Conservation (phyloP, 2,888 invertebrate genomes). For the Petrolisthes cinctipes region DNA sequence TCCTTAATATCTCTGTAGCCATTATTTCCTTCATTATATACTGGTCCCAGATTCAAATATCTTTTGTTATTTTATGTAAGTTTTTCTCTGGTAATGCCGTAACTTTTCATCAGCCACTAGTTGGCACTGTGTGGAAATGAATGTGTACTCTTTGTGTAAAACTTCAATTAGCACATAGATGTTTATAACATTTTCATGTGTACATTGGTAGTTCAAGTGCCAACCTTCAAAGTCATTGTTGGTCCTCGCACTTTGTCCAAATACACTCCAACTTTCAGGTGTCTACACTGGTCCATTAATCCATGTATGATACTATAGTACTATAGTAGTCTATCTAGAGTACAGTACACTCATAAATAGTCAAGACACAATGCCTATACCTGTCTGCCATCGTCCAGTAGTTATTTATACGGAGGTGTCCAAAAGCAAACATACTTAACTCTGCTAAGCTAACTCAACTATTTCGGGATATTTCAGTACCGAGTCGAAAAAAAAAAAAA, state of each 20-base stretch:
- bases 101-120: constrained; percentile 3
- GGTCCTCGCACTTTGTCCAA: too few species aligned
- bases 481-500: too few species aligned
- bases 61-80: not conserved
- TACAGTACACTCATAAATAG: not conserved
- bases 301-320: too few species aligned
- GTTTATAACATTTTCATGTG: too few species aligned
- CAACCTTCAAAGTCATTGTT: too few species aligned
- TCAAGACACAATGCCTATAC: constrained; percentile 1
- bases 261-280: too few species aligned
- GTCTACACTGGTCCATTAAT: too few species aligned
- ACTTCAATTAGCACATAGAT: not conserved
- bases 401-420: too few species aligned
- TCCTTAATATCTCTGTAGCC: not conserved
- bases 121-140: constrained; percentile 4
- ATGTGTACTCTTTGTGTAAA: constrained; percentile 1
- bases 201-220: too few species aligned
- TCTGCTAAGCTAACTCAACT: too few species aligned
- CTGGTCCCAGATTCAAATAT: not conserved
- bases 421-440: too few species aligned
- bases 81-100: not conserved
- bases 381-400: constrained; percentile 4
- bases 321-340: constrained; percentile 4
- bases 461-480: too few species aligned
- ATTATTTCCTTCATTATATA: not conserved